A percentile compares a stretch with the other conserved stretches of the same genome.
Evolutionary conservation across 2,113 vertebrate species (phyloP).

Genomic region (Istiophorus platypterus): DNA sequence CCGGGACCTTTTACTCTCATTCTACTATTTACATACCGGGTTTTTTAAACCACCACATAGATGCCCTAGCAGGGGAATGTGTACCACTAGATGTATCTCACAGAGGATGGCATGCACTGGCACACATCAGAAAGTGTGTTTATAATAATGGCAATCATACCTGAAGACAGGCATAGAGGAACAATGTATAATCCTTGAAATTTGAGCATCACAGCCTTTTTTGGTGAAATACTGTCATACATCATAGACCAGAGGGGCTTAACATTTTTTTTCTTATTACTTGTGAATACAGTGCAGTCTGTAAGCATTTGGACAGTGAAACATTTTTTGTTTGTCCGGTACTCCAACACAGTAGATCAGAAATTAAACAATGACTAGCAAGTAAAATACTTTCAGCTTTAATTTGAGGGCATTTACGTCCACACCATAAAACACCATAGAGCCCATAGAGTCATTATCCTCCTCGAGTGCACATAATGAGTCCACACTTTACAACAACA

Average conservation of each 20-base stretch:
- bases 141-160: neutral
- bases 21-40: neutral
- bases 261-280: neutral
- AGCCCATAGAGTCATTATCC: conserved; percentile 9
- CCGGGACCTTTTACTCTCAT: neutral
- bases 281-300: neutral
- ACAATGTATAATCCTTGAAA: neutral
- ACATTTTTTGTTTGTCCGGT: conserved; percentile 1
- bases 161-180: neutral
- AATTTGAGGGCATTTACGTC: conserved; percentile 12
- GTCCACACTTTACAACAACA: neutral
- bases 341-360: neutral
- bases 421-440: neutral
- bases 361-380: neutral
- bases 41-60: neutral
- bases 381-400: conserved; percentile 19
- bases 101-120: neutral
- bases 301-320: neutral
- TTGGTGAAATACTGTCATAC: neutral
- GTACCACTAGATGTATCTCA: neutral
- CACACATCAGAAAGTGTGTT: conserved; percentile 6
- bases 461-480: neutral
- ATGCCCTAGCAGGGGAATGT: neutral
- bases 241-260: neutral
- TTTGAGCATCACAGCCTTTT: neutral